These are phyloP conservation scores for Prorops nasuta DNA, from an alignment of 1,140 invertebrate genomes.

Conservation along the genomic window DNA sequence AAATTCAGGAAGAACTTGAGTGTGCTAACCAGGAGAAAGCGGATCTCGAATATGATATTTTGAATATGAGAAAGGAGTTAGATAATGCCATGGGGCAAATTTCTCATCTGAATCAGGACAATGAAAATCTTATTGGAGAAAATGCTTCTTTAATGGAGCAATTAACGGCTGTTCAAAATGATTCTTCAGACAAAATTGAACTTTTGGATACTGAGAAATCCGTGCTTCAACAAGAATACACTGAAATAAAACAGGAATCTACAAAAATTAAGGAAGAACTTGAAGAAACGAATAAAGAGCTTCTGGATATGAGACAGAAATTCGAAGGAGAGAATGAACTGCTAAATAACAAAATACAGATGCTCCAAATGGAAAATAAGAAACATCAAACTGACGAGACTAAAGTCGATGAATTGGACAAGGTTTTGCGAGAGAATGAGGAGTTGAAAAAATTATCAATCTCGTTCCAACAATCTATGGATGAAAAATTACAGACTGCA, in stretches of 20 bases:
- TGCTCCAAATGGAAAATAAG: slow-evolving; percentile 44
- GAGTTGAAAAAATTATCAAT: neutral
- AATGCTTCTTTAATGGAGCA: slow-evolving; percentile 38
- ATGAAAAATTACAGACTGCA: slow-evolving; percentile 1
- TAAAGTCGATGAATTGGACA: slow-evolving; percentile 27
- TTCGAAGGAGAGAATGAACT: slow-evolving; percentile 50
- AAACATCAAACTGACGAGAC: slow-evolving; percentile 17
- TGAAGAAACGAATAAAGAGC: slow-evolving; percentile 47
- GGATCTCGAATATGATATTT: slow-evolving; percentile 42
- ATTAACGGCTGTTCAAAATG: slow-evolving; percentile 30
- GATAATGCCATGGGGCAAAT: slow-evolving; percentile 27
- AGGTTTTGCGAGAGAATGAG: slow-evolving; percentile 18
- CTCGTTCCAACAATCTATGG: neutral
- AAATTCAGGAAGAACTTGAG: slow-evolving; percentile 34
- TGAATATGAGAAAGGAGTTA: slow-evolving; percentile 41
- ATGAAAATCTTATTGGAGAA: slow-evolving; percentile 37
- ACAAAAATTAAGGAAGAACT: slow-evolving; percentile 18
- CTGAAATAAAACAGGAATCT: slow-evolving; percentile 41
- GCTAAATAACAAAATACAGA: slow-evolving; percentile 44
- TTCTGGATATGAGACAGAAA: slow-evolving; percentile 47
- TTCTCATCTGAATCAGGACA: slow-evolving; percentile 27
- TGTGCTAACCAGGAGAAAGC: slow-evolving; percentile 27
- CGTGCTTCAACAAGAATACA: slow-evolving; percentile 50
- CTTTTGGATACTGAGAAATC: slow-evolving; percentile 50
- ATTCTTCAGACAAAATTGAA: slow-evolving; percentile 48